phyloP scores from a whole-genome alignment of 2,797 vertebrate genomes.

The Clamator glandarius region DNA sequence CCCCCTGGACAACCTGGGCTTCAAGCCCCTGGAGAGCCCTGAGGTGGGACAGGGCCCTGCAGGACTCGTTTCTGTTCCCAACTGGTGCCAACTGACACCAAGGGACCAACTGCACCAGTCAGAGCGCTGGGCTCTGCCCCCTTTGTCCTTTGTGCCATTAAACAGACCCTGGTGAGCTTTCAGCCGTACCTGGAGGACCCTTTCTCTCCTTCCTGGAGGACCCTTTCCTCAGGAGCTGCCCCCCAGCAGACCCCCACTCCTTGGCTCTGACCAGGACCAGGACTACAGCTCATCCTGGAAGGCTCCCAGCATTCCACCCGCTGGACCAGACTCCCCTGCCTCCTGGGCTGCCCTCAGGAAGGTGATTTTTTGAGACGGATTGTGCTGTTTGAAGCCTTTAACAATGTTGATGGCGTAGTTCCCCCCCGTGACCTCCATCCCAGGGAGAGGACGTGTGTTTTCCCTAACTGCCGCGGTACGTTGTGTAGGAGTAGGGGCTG shows the following conservation, averaged over 20 bases:
- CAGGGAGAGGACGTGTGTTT: too few species aligned
- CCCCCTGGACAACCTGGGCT: conserved; percentile 82
- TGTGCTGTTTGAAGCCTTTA: conserved; percentile 23
- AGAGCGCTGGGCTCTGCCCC: background rate
- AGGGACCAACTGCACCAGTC: background rate
- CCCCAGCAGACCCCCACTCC: background rate
- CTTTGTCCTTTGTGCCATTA: fast-evolving
- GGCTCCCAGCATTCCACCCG: background rate
- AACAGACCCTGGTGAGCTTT: background rate
- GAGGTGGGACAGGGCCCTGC: conserved; percentile 76
- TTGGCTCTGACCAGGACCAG: background rate
- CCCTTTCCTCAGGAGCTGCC: background rate
- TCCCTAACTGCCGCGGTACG: conserved; percentile 88
- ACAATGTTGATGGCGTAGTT: fast-evolving
- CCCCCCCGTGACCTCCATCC: too few species aligned
- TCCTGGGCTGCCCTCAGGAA: background rate
- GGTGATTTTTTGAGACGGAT: background rate
- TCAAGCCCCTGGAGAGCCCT: conserved; percentile 79
- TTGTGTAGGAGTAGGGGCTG: conserved; percentile 92
- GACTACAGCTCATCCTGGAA: background rate
- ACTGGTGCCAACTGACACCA: conserved; percentile 6
- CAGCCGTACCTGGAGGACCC: background rate
- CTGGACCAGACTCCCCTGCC: background rate
- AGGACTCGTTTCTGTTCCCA: conserved; percentile 74
- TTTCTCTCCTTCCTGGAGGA: too few species aligned